A percentile compares a stretch with the other conserved stretches of the same genome.
Evolutionary conservation across 1,140 invertebrate genomes (phyloP).

Genomic region (Mesaphorura yosii): DNA sequence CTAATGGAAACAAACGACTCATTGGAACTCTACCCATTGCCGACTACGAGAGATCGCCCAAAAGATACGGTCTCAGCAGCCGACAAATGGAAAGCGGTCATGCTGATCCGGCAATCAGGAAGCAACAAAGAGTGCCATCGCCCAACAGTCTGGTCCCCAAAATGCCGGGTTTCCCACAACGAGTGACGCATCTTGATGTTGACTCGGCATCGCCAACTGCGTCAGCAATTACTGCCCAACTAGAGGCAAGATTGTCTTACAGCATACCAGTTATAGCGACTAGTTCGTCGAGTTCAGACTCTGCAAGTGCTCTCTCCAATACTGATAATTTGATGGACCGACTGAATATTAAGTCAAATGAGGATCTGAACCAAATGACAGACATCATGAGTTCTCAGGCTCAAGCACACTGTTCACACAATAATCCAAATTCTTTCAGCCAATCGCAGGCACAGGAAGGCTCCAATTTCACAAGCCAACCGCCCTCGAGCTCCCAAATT

Average conservation of each 20-base stretch:
- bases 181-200: constrained; percentile 34
- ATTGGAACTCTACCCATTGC: constrained; percentile 79
- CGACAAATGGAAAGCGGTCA: constrained; percentile 17
- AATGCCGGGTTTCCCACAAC: constrained; percentile 56
- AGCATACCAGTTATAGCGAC: no score
- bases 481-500: background rate
- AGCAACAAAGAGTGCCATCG: constrained; percentile 3
- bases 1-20: constrained; percentile 36
- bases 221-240: no score
- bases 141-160: constrained; percentile 12
- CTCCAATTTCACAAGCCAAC: background rate
- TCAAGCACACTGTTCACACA: constrained; percentile 13
- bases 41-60: constrained; percentile 80
- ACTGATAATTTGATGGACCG: background rate
- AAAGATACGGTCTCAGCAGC: constrained; percentile 47
- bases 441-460: background rate
- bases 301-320: background rate
- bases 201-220: background rate
- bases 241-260: no score
- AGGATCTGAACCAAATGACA: background rate
- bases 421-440: constrained; percentile 1
- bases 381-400: background rate
- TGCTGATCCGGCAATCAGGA: background rate
- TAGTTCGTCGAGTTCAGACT: background rate
- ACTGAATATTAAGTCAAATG: background rate